Conservation (phyloP, 2,113 vertebrate genomes). For the Garra rufa region DNA sequence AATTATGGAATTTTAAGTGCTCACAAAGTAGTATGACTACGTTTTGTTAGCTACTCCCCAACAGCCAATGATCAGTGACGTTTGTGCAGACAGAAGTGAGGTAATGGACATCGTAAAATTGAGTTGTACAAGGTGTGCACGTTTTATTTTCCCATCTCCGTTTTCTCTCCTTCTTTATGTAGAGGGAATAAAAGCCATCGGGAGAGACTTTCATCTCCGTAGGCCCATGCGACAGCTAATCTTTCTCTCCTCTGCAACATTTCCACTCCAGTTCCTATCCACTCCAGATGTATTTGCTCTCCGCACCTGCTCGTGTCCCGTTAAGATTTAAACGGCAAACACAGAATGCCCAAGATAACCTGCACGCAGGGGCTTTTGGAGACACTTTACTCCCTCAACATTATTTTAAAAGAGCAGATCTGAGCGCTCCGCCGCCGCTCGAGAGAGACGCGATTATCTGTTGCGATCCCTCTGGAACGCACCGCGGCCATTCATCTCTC, state of each 20-base stretch:
- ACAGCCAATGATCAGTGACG: background rate
- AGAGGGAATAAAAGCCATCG: constrained; percentile 63
- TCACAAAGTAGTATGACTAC: background rate
- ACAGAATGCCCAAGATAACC: constrained; percentile 77
- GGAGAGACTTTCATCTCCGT: constrained; percentile 69
- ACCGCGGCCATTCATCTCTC: constrained; percentile 68
- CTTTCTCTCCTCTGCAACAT: constrained; percentile 71
- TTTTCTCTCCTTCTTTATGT: constrained; percentile 5
- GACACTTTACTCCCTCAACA: constrained; percentile 74
- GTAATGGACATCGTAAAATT: constrained; percentile 4
- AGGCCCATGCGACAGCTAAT: constrained; percentile 70
- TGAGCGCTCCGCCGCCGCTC: constrained; percentile 65
- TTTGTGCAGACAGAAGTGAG: background rate
- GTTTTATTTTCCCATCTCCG: constrained; percentile 43
- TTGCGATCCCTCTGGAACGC: constrained; percentile 73
- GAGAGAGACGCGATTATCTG: constrained; percentile 77
- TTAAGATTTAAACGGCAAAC: constrained; percentile 83
- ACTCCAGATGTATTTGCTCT: constrained; percentile 78
- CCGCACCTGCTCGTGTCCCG: constrained; percentile 72
- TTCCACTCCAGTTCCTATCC: constrained; percentile 75
- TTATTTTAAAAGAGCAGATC: constrained; percentile 81
- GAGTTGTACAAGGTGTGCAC: constrained; percentile 66
- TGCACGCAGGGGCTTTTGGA: constrained; percentile 64
- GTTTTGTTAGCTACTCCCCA: background rate
- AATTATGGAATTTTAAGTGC: background rate